phyloP scores from a whole-genome alignment of 2,888 invertebrate species.

The Saturnia japonica region DNA sequence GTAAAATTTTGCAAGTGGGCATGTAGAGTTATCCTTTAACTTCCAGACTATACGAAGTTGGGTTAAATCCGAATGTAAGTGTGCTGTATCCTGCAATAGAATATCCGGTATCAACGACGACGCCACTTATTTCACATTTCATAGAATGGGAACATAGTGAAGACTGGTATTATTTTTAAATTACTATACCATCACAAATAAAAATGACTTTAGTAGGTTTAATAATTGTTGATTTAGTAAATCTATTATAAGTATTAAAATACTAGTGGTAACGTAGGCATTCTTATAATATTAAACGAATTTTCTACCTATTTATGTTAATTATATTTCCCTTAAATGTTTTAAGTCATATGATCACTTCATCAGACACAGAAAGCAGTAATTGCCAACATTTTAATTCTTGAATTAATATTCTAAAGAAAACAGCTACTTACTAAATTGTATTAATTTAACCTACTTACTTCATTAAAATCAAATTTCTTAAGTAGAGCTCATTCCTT shows the following conservation, averaged over 20 bases:
- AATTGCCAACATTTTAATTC: no score
- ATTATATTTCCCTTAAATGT: no score
- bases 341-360: no score
- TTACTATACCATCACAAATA: neutral
- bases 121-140: conserved; percentile 88
- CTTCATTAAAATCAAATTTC: no score
- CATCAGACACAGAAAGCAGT: no score
- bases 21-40: neutral
- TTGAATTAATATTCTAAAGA: no score
- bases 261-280: no score
- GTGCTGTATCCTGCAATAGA: conserved; percentile 86
- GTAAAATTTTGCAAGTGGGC: neutral
- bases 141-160: conserved; percentile 92
- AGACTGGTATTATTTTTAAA: conserved; percentile 71
- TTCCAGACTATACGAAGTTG: conserved; percentile 85
- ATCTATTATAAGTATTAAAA: neutral
- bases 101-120: conserved; percentile 92
- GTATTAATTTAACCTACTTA: no score
- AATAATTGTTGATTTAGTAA: neutral
- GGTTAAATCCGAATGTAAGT: conserved; percentile 85
- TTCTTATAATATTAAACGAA: no score
- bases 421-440: no score
- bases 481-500: neutral
- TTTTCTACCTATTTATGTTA: no score
- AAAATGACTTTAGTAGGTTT: no score